Evolutionary conservation across 2,797 vertebrate genomes (phyloP).

Genomic region (Pseudochirops corinnae): DNA sequence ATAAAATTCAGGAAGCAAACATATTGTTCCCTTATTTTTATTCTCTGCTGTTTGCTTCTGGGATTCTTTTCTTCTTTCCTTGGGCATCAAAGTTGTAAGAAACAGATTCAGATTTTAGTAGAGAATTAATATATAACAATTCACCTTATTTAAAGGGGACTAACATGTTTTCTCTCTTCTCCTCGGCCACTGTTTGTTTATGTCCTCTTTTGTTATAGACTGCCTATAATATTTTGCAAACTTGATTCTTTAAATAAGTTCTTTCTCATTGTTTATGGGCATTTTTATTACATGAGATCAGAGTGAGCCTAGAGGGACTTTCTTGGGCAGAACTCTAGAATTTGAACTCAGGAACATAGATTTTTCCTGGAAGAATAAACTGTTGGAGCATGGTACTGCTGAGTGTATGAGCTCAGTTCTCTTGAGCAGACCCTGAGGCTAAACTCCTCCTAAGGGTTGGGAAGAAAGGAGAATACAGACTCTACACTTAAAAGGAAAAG

Average conservation of each 20-base stretch:
- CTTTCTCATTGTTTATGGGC: neutral
- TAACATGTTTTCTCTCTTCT: neutral
- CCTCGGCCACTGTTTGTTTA: neutral
- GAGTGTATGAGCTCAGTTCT: neutral
- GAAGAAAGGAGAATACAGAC: neutral
- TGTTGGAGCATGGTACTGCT: neutral
- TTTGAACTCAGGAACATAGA: neutral
- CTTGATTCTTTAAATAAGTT: neutral
- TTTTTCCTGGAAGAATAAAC: neutral
- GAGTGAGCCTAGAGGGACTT: neutral
- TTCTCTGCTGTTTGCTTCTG: neutral
- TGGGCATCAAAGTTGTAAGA: neutral
- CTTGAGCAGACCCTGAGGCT: neutral
- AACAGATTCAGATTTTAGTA: neutral
- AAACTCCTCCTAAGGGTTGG: neutral
- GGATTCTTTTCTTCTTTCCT: neutral
- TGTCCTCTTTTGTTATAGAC: neutral
- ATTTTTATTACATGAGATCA: neutral
- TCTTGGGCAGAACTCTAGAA: neutral
- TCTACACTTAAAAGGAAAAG: neutral
- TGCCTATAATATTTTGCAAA: neutral
- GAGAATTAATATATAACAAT: neutral
- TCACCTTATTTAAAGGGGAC: neutral
- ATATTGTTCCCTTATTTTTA: neutral
- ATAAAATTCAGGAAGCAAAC: slow-evolving; percentile 64